These are phyloP conservation scores for Lophura nycthemera DNA, from an alignment of 2,113 vertebrate species.

Conservation along the genomic window DNA sequence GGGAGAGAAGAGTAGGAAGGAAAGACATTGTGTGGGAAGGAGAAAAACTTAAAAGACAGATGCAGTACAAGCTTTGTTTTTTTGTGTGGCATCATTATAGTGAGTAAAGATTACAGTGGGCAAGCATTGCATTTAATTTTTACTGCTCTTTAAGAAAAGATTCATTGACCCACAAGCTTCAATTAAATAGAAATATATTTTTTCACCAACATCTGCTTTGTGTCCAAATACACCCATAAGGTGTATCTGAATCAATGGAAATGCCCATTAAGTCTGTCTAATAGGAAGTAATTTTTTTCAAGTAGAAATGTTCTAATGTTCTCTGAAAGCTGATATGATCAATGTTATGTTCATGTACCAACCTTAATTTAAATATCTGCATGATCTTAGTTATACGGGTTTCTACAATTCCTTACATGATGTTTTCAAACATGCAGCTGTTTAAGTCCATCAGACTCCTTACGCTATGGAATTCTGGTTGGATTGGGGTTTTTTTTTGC, in stretches of 20 bases:
- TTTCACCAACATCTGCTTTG: background rate
- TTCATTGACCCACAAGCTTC: background rate
- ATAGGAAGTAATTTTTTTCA: background rate
- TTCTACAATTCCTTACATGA: background rate
- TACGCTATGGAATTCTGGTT: background rate
- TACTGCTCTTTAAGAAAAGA: background rate
- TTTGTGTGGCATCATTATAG: background rate
- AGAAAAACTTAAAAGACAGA: background rate
- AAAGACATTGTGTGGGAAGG: background rate
- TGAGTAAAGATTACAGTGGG: background rate
- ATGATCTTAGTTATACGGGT: background rate
- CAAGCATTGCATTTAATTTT: background rate
- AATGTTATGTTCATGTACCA: background rate
- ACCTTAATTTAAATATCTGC: background rate
- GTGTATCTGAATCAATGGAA: background rate
- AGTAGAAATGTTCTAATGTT: background rate
- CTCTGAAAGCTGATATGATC: background rate
- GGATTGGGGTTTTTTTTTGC: too few species aligned
- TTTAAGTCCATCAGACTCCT: background rate
- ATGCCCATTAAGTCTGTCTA: background rate
- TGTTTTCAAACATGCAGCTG: background rate
- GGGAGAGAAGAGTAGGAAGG: background rate
- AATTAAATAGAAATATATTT: background rate
- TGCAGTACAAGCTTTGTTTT: accelerated
- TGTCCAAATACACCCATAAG: background rate